These are phyloP conservation scores for Drosophila pallidifrons DNA, from an alignment of 1,140 invertebrate genomes.

Conservation along the genomic window DNA sequence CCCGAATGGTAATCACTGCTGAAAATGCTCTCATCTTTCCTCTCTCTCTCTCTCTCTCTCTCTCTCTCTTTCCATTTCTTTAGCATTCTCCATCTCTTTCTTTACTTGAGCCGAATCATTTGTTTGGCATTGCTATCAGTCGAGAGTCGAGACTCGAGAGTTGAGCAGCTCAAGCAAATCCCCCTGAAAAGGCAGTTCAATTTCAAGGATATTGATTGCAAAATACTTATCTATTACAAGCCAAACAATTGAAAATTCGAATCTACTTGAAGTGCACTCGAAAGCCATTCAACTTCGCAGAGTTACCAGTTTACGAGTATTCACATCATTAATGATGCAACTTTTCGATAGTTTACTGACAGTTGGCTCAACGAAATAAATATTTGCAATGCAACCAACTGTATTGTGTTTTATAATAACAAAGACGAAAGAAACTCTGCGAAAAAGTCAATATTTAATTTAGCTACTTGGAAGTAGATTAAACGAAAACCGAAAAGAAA, in stretches of 20 bases:
- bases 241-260: slow-evolving; percentile 14
- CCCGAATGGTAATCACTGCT: slow-evolving; percentile 41
- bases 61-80: neutral
- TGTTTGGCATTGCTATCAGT: slow-evolving; percentile 8
- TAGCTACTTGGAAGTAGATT: too few relatives aligned
- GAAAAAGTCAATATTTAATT: too few relatives aligned
- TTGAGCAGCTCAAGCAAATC: slow-evolving; percentile 17
- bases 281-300: slow-evolving; percentile 9
- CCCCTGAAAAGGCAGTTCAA: slow-evolving; percentile 13
- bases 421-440: too few relatives aligned
- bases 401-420: too few relatives aligned
- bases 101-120: too few relatives aligned
- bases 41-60: neutral
- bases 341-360: neutral
- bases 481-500: too few relatives aligned
- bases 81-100: neutral
- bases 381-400: neutral
- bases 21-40: slow-evolving; percentile 5
- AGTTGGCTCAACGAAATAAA: neutral
- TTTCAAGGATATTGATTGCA: slow-evolving; percentile 46
- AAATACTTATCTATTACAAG: slow-evolving; percentile 33
- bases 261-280: slow-evolving; percentile 20
- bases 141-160: neutral
- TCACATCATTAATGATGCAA: neutral
- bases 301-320: neutral